A percentile compares a stretch with the other conserved stretches of the same genome.
These are phyloP conservation scores for Myotis vivesi DNA, from an alignment of 2,797 vertebrate genomes.

Conservation along the genomic window DNA sequence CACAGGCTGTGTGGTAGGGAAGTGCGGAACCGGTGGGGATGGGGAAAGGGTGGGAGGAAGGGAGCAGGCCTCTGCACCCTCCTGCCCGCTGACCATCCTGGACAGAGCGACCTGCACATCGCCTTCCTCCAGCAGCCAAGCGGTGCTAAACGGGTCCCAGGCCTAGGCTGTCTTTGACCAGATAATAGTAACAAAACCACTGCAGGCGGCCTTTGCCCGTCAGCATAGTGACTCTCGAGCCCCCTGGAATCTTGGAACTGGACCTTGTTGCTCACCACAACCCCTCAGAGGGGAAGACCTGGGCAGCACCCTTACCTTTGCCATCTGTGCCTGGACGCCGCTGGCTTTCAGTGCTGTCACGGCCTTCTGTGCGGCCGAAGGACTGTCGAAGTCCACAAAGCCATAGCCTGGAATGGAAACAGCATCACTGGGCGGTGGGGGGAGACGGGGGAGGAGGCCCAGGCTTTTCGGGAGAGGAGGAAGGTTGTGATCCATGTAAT, in stretches of 20 bases:
- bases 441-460: neutral
- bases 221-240: too few species aligned
- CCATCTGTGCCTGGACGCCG: slow-evolving; percentile 97
- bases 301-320: slow-evolving; percentile 87
- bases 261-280: neutral
- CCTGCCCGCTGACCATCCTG: neutral
- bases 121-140: neutral
- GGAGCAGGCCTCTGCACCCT: neutral
- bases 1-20: slow-evolving; percentile 6
- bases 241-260: neutral
- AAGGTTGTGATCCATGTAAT: neutral
- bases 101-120: neutral
- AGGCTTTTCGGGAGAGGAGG: slow-evolving; percentile 2
- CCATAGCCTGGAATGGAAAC: slow-evolving; percentile 88
- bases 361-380: slow-evolving; percentile 94
- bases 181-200: neutral
- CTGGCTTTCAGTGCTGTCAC: slow-evolving; percentile 94
- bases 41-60: neutral
- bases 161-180: neutral
- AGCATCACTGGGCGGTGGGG: neutral
- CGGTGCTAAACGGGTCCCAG: neutral
- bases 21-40: neutral
- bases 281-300: fast-evolving
- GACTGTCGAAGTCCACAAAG: slow-evolving; percentile 95
- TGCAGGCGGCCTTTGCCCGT: neutral